These are phyloP conservation scores for Aphidoletes aphidimyza DNA, from an alignment of 2,888 invertebrate species.

Conservation along the genomic window DNA sequence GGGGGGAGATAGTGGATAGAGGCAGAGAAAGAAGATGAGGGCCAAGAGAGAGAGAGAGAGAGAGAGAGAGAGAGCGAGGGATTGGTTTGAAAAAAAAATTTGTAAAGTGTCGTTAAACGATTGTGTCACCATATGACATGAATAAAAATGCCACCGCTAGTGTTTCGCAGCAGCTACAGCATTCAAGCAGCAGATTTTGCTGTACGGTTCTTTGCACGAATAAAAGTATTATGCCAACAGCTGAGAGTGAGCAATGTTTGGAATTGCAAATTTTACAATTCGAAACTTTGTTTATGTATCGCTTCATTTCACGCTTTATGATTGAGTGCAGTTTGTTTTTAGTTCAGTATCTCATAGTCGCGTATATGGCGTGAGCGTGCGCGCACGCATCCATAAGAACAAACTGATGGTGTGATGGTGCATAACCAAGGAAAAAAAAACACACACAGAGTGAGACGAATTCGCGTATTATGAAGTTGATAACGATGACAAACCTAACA, in stretches of 20 bases:
- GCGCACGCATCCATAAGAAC: neutral
- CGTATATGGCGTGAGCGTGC: too few species aligned
- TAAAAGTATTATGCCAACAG: neutral
- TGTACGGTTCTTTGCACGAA: too few species aligned
- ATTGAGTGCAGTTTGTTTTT: conserved; percentile 47
- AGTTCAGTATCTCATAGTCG: neutral
- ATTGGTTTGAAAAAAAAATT: neutral
- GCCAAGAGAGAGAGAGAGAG: too few species aligned
- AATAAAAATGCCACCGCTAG: neutral
- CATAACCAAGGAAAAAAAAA: neutral
- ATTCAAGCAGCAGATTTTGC: too few species aligned
- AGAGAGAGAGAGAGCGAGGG: too few species aligned
- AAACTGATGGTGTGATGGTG: too few species aligned
- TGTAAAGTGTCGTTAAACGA: conserved; percentile 38
- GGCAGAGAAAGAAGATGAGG: too few species aligned
- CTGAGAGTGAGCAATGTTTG: neutral
- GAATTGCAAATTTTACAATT: conserved; percentile 34
- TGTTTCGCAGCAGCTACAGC: too few species aligned
- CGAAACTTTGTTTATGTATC: conserved; percentile 46
- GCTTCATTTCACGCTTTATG: conserved; percentile 46
- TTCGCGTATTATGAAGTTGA: conserved; percentile 24
- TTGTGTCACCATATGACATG: conserved; percentile 46
- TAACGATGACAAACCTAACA: conserved; percentile 21
- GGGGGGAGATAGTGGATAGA: too few species aligned
- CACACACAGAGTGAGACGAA: neutral